A percentile compares a stretch with the other conserved stretches of the same genome.
Evolutionary conservation across 2,113 vertebrate species (phyloP).

Genomic region (Neopipo cinnamomea): DNA sequence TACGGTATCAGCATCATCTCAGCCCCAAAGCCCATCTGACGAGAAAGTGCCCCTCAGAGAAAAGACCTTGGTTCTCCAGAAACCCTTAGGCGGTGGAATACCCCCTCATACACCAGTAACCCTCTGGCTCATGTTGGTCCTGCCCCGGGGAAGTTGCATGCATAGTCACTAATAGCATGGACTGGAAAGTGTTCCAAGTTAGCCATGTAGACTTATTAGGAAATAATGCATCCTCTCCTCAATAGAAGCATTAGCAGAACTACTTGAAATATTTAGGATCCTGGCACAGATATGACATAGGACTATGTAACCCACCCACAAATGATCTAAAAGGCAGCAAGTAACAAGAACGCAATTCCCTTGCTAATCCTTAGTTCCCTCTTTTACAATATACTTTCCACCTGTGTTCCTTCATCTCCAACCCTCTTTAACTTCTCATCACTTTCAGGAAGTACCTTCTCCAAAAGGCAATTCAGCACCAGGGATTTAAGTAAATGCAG

Average conservation of each 20-base stretch:
- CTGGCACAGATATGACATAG: background rate
- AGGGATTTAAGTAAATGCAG: background rate
- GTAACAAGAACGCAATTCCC: background rate
- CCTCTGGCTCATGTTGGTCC: background rate
- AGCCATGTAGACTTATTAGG: background rate
- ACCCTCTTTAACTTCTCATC: background rate
- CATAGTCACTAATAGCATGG: background rate
- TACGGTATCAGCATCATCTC: fast-evolving
- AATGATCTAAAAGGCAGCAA: background rate
- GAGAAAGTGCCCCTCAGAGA: background rate
- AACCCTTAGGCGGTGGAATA: background rate
- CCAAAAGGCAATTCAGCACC: background rate
- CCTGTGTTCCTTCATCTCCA: background rate
- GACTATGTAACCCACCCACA: background rate
- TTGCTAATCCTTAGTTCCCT: background rate
- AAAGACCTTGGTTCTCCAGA: background rate
- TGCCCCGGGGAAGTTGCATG: background rate
- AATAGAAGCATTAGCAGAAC: background rate
- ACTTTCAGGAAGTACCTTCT: background rate
- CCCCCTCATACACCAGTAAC: background rate
- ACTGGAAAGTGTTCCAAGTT: background rate
- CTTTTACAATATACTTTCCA: background rate
- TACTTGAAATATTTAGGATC: background rate
- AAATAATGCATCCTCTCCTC: background rate
- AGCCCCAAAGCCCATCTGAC: background rate